Evolutionary conservation across 2,888 invertebrate genomes (phyloP).

Genomic region (Lobophora halterata): DNA sequence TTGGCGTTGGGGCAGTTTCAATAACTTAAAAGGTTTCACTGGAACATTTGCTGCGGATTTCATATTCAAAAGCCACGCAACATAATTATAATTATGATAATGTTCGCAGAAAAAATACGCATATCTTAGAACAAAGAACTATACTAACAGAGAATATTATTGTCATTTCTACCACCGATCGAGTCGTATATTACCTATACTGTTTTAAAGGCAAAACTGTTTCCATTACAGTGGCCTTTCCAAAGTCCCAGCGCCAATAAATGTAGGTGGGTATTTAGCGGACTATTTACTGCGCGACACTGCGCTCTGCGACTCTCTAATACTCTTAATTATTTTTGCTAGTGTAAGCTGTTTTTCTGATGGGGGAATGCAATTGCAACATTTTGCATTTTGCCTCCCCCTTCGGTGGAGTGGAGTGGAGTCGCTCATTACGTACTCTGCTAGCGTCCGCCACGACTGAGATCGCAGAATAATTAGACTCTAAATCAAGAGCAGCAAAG

Average conservation of each 20-base stretch:
- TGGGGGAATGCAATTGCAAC: conserved; percentile 74
- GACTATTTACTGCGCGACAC: conserved; percentile 75
- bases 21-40: conserved; percentile 10
- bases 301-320: conserved; percentile 71
- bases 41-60: not conserved
- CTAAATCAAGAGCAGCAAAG: conserved; percentile 77
- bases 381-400: conserved; percentile 67
- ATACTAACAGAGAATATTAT: conserved; percentile 11
- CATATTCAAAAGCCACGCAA: no score
- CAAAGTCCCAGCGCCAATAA: conserved; percentile 68
- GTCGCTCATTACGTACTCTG: conserved; percentile 69
- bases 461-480: conserved; percentile 77
- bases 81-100: not conserved
- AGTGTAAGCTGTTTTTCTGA: conserved; percentile 79
- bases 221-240: conserved; percentile 67
- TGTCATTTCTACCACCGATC: conserved; percentile 29
- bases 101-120: conserved; percentile 5
- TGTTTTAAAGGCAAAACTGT: conserved; percentile 72
- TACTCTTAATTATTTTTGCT: conserved; percentile 80
- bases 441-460: conserved; percentile 67
- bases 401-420: conserved; percentile 40
- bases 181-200: conserved; percentile 47
- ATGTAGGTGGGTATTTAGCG: conserved; percentile 78
- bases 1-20: conserved; percentile 7
- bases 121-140: conserved; percentile 12